These are phyloP conservation scores for Cyrtorhinus lividipennis DNA, from an alignment of 1,140 invertebrate species.

Conservation along the genomic window DNA sequence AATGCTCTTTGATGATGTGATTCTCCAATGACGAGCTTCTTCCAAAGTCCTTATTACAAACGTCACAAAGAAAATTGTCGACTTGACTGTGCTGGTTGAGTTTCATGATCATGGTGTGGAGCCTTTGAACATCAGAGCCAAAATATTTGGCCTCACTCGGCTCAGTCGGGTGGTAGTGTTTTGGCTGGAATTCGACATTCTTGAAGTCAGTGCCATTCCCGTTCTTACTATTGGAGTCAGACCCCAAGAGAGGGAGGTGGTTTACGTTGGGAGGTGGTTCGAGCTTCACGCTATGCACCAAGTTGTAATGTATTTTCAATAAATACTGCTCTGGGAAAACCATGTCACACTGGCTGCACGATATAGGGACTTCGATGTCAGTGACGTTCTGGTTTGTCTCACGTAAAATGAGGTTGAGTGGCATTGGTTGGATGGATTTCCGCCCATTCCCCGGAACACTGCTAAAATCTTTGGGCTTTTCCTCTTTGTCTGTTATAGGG, in stretches of 20 bases:
- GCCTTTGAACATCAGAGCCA: conserved; percentile 53
- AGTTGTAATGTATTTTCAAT: conserved; percentile 19
- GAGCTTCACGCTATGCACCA: conserved; percentile 3
- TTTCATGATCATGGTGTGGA: conserved; percentile 84
- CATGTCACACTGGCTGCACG: conserved; percentile 20
- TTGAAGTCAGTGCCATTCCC: background rate
- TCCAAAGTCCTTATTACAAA: conserved; percentile 43
- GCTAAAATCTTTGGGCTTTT: conserved; percentile 28
- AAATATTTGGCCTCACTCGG: background rate
- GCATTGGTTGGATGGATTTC: conserved; percentile 20
- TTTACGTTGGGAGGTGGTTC: background rate
- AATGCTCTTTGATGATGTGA: conserved; percentile 45
- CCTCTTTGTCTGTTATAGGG: conserved; percentile 39
- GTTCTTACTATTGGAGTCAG: conserved; percentile 1
- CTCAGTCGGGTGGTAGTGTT: conserved; percentile 6
- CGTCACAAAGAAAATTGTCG: conserved; percentile 35
- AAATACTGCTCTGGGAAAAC: conserved; percentile 18
- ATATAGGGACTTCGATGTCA: conserved; percentile 8
- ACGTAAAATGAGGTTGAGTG: conserved; percentile 23
- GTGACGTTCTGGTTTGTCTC: conserved; percentile 14
- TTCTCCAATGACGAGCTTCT: conserved; percentile 39
- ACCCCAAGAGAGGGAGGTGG: background rate
- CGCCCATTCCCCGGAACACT: background rate
- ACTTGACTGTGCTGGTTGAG: conserved; percentile 56
- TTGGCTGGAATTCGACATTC: background rate